Percentiles rank a stretch among this genome's conserved stretches.
These are phyloP conservation scores for Scaptomyza tumidula DNA, from an alignment of 2,888 invertebrate genomes.

Conservation along the genomic window DNA sequence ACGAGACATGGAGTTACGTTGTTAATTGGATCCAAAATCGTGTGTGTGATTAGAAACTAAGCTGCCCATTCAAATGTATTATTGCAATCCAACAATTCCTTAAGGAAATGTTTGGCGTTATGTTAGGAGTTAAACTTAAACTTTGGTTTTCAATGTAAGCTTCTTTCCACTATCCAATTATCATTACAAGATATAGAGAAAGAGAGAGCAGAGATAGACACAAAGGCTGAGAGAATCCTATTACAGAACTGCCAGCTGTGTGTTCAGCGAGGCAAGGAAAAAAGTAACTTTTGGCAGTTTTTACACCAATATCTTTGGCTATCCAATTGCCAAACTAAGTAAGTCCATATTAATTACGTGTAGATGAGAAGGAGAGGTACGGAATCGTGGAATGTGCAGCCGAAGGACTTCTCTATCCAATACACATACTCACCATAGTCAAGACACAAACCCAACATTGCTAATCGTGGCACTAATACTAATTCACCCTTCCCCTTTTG, in stretches of 20 bases:
- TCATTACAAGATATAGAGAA: neutral
- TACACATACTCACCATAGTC: slow-evolving; percentile 26
- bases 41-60: neutral
- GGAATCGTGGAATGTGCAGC: neutral
- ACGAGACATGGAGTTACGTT: neutral
- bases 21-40: neutral
- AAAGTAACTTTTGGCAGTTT: slow-evolving; percentile 4
- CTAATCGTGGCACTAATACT: slow-evolving; percentile 54
- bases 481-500: slow-evolving; percentile 7
- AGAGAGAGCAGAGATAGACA: too few relatives aligned
- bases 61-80: too few relatives aligned
- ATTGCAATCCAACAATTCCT: too few relatives aligned
- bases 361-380: slow-evolving; percentile 6
- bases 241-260: slow-evolving; percentile 20
- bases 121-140: too few relatives aligned
- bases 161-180: too few relatives aligned
- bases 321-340: slow-evolving; percentile 46
- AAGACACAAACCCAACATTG: slow-evolving; percentile 33
- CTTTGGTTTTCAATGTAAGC: too few relatives aligned
- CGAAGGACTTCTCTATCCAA: slow-evolving; percentile 5
- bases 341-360: slow-evolving; percentile 68
- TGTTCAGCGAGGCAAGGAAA: slow-evolving; percentile 8
- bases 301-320: slow-evolving; percentile 42
- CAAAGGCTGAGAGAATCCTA: neutral
- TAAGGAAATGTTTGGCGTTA: too few relatives aligned